phyloP scores from a whole-genome alignment of 2,113 vertebrate species.

The Rhinoptilus africanus region DNA sequence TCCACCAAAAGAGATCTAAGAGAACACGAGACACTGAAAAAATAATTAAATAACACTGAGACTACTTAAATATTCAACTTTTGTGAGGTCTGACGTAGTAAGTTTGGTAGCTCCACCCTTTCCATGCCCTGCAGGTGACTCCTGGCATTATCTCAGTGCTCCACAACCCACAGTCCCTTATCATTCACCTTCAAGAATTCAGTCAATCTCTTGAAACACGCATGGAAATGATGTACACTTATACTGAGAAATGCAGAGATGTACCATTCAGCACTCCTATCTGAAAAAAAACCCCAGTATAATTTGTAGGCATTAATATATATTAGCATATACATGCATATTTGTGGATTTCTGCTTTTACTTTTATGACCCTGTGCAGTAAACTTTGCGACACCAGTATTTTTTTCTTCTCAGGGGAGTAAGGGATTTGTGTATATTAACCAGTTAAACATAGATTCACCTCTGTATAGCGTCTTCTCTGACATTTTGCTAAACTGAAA shows the following conservation, averaged over 20 bases:
- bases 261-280: neutral
- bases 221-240: neutral
- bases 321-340: neutral
- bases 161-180: conserved; percentile 42
- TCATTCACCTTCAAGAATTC: conserved; percentile 37
- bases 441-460: neutral
- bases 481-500: neutral
- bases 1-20: neutral
- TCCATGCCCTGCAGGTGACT: neutral
- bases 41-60: neutral
- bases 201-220: neutral
- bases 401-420: neutral
- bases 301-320: neutral
- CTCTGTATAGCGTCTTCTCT: neutral
- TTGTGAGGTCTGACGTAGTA: neutral
- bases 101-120: neutral
- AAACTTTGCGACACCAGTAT: neutral
- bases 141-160: neutral
- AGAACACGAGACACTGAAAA: neutral
- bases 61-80: neutral
- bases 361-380: neutral
- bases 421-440: neutral
- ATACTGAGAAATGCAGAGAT: neutral
- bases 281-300: neutral
- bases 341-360: neutral